Conservation (phyloP, 37 sponge, comb jelly and placozoan species). For the Ianthella basta region DNA sequence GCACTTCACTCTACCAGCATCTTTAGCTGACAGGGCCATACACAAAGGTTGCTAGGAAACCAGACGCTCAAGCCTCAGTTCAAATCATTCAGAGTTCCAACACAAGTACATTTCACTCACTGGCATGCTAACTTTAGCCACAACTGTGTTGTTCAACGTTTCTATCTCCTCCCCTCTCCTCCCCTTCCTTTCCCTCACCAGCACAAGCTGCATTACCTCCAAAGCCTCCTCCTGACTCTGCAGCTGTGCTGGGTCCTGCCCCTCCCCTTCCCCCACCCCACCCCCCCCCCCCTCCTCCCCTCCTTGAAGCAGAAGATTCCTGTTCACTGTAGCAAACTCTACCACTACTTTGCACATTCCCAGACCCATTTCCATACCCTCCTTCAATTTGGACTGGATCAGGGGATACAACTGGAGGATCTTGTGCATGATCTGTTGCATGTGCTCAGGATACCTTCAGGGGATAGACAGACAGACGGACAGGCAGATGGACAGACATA, state of each 20-base stretch:
- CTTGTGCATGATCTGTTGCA: not conserved
- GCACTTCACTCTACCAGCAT: too few relatives aligned
- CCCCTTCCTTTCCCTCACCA: not conserved
- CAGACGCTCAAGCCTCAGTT: too few relatives aligned
- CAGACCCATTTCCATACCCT: slow-evolving; percentile 3
- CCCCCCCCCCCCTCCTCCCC: not conserved
- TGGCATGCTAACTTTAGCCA: too few relatives aligned
- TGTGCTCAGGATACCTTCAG: slow-evolving; percentile 5
- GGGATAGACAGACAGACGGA: not conserved
- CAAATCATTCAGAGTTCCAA: too few relatives aligned
- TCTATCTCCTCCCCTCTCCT: not conserved
- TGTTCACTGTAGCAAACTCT: slow-evolving; percentile 27
- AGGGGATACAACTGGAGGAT: not conserved
- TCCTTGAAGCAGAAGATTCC: not conserved
- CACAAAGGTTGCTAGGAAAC: too few relatives aligned
- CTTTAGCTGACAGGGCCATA: too few relatives aligned
- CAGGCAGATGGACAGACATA: slow-evolving; percentile 3
- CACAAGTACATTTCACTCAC: too few relatives aligned
- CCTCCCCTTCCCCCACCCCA: not conserved
- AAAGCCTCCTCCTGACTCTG: not conserved
- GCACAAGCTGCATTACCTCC: not conserved
- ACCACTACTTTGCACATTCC: slow-evolving; percentile 25
- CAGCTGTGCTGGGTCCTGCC: not conserved
- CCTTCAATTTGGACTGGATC: slow-evolving; percentile 27
- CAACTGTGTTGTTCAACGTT: not conserved